Evolutionary conservation across 2,888 invertebrate genomes (phyloP).

Genomic region (Pandemis cinnamomeana): DNA sequence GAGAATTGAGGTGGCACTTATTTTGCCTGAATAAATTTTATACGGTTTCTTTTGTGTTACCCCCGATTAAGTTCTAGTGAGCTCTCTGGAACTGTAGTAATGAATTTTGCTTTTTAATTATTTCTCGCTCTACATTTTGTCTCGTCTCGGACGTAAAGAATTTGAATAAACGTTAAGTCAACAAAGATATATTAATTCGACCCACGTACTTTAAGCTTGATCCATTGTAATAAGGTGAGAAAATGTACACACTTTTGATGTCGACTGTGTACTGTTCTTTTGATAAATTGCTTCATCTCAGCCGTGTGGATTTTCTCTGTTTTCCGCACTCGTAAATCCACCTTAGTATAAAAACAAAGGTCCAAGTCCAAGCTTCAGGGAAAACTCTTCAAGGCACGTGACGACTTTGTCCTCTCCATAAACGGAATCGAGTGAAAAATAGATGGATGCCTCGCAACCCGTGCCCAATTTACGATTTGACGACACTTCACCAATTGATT

Average conservation of each 20-base stretch:
- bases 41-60: slow-evolving; percentile 19
- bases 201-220: too few species aligned
- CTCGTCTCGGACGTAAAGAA: neutral
- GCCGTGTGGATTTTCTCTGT: neutral
- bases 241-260: too few species aligned
- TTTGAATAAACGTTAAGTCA: too few species aligned
- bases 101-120: slow-evolving; percentile 20
- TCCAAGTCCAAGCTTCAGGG: neutral
- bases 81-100: neutral
- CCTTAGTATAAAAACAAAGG: neutral
- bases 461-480: slow-evolving; percentile 14
- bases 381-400: slow-evolving; percentile 9
- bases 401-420: slow-evolving; percentile 9
- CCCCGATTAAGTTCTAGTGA: neutral
- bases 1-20: slow-evolving; percentile 39
- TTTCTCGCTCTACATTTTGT: slow-evolving; percentile 8
- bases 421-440: slow-evolving; percentile 22
- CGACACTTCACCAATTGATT: slow-evolving; percentile 14
- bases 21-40: slow-evolving; percentile 36
- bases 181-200: too few species aligned
- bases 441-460: slow-evolving; percentile 9
- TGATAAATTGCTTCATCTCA: slow-evolving; percentile 14
- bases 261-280: neutral
- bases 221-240: too few species aligned
- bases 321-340: slow-evolving; percentile 2